Evolutionary conservation across 1,140 invertebrate genomes (phyloP).

Genomic region (Drosophila tsacasi): DNA sequence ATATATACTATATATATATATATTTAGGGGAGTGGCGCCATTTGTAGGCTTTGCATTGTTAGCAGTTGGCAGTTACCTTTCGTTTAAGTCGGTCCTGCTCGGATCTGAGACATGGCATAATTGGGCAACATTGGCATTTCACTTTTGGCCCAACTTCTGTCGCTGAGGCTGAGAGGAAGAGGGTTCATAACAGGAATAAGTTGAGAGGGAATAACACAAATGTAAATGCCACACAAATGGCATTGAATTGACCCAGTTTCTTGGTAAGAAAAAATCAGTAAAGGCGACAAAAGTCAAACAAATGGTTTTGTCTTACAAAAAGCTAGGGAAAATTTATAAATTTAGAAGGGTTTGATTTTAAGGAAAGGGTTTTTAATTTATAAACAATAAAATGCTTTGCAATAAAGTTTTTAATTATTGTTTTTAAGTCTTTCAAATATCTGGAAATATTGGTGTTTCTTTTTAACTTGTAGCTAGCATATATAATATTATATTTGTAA

Average conservation of each 20-base stretch:
- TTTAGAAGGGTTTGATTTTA: background rate
- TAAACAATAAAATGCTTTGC: background rate
- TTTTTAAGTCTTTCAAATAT: fast-evolving
- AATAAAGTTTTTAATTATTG: background rate
- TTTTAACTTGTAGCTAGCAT: too few relatives aligned
- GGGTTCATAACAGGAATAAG: slow-evolving; percentile 12
- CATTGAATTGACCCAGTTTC: slow-evolving; percentile 78
- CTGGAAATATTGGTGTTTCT: background rate
- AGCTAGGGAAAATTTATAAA: background rate
- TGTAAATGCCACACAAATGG: slow-evolving; percentile 69
- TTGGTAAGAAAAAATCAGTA: background rate
- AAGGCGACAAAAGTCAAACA: slow-evolving; percentile 23
- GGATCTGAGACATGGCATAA: slow-evolving; percentile 54
- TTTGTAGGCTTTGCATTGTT: slow-evolving; percentile 73
- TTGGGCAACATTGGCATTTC: slow-evolving; percentile 80
- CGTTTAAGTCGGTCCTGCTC: slow-evolving; percentile 20
- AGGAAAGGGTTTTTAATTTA: background rate
- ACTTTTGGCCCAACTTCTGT: slow-evolving; percentile 70
- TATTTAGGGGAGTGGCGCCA: slow-evolving; percentile 49
- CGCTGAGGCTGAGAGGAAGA: slow-evolving; percentile 13
- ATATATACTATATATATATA: slow-evolving; percentile 30
- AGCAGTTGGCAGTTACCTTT: slow-evolving; percentile 78
- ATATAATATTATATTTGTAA: too few relatives aligned
- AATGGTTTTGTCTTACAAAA: background rate
- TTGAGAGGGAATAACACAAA: slow-evolving; percentile 44